phyloP scores from a whole-genome alignment of 2,113 vertebrate genomes.

The Melanerpes formicivorus region DNA sequence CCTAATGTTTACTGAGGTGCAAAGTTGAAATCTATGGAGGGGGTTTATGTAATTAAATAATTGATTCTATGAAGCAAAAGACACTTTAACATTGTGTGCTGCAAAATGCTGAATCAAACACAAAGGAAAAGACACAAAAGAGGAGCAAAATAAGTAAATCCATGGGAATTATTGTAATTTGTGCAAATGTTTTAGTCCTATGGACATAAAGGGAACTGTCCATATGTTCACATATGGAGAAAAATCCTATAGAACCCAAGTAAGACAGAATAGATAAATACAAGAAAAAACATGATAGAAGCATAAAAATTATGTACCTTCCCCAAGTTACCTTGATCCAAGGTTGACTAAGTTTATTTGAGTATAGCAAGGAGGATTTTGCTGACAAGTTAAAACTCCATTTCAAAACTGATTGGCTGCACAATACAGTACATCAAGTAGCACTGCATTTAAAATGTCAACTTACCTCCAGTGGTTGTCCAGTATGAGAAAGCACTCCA shows the following conservation, averaged over 20 bases:
- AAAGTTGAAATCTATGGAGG: neutral
- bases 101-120: neutral
- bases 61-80: neutral
- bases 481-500: neutral
- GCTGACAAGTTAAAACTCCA: constrained; percentile 21
- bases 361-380: constrained; percentile 33
- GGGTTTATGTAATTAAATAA: neutral
- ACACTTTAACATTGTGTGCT: neutral
- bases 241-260: neutral
- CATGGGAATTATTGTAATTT: neutral
- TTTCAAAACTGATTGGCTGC: constrained; percentile 42
- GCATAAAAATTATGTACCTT: neutral
- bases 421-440: constrained; percentile 37
- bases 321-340: constrained; percentile 24
- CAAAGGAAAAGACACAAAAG: neutral
- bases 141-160: neutral
- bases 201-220: neutral
- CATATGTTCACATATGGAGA: neutral
- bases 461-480: neutral
- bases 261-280: neutral
- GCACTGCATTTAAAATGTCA: constrained; percentile 39
- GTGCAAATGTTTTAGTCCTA: neutral
- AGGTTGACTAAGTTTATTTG: constrained; percentile 21
- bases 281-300: neutral
- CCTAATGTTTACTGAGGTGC: neutral